Conservation (phyloP, 2,888 invertebrate genomes). For the Automeris io region DNA sequence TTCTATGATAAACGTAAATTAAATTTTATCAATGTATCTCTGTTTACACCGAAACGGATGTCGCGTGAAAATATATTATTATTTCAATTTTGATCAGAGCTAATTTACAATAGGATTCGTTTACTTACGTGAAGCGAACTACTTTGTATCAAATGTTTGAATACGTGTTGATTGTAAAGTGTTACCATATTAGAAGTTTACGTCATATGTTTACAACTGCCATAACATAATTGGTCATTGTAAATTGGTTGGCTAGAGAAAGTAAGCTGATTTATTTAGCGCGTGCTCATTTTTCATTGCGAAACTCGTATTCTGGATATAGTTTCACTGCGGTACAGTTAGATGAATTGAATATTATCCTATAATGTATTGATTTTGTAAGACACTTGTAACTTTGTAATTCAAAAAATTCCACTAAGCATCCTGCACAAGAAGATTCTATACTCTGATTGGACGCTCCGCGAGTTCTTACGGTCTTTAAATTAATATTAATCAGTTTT, state of each 20-base stretch:
- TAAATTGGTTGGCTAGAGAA: slow-evolving; percentile 47
- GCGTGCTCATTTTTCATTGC: slow-evolving; percentile 42
- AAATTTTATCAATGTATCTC: too few relatives aligned
- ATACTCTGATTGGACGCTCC: slow-evolving; percentile 30
- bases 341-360: slow-evolving; percentile 31
- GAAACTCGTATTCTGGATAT: slow-evolving; percentile 44
- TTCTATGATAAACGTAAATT: too few relatives aligned
- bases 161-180: background rate
- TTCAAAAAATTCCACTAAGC: slow-evolving; percentile 41
- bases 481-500: slow-evolving; percentile 63
- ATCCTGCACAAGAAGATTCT: slow-evolving; percentile 32
- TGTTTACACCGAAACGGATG: too few relatives aligned
- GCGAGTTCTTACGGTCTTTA: slow-evolving; percentile 28
- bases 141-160: background rate
- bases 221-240: slow-evolving; percentile 33
- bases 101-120: too few relatives aligned
- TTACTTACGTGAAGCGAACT: background rate
- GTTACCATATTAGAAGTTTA: background rate
- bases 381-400: slow-evolving; percentile 35
- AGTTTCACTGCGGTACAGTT: slow-evolving; percentile 40
- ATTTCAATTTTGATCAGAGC: too few relatives aligned
- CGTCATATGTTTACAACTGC: background rate
- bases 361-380: slow-evolving; percentile 32
- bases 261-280: slow-evolving; percentile 49
- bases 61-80: too few relatives aligned